Evolutionary conservation across 2,797 vertebrate species (phyloP).

Genomic region (Notolepis coatsorum): DNA sequence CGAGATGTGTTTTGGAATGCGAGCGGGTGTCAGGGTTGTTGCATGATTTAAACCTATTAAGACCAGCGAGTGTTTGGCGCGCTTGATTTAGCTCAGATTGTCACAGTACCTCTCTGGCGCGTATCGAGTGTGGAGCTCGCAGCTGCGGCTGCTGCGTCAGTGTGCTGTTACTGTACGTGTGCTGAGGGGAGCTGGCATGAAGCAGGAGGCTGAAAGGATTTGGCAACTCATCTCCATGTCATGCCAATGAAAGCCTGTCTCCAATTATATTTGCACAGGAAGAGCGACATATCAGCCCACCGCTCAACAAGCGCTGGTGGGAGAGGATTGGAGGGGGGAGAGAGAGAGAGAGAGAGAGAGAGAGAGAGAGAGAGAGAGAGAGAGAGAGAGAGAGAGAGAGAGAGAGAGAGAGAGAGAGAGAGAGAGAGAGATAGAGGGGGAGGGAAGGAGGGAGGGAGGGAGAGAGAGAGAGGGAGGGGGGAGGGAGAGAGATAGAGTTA

Average conservation of each 20-base stretch:
- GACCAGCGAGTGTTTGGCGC: constrained; percentile 34
- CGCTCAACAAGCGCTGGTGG: constrained; percentile 71
- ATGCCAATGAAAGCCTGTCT: constrained; percentile 75
- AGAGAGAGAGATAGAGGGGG: too few species aligned
- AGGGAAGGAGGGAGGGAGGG: constrained; percentile 21
- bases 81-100: constrained; percentile 50
- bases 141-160: constrained; percentile 49
- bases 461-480: constrained; percentile 10
- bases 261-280: constrained; percentile 77
- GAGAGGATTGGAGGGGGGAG: constrained; percentile 55
- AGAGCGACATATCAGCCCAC: constrained; percentile 67
- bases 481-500: too few species aligned
- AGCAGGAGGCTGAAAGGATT: constrained; percentile 74
- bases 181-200: constrained; percentile 47
- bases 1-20: constrained; percentile 28
- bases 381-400: constrained; percentile 10
- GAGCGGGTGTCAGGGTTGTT: constrained; percentile 4
- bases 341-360: constrained; percentile 17
- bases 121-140: constrained; percentile 11
- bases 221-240: constrained; percentile 79
- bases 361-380: constrained; percentile 17
- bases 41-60: constrained; percentile 50
- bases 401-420: constrained; percentile 17
- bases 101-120: constrained; percentile 25
- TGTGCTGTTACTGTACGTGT: constrained; percentile 27